Evolutionary conservation across 1,140 invertebrate species (phyloP).

Genomic region (Hyposmocoma kahamanoa): DNA sequence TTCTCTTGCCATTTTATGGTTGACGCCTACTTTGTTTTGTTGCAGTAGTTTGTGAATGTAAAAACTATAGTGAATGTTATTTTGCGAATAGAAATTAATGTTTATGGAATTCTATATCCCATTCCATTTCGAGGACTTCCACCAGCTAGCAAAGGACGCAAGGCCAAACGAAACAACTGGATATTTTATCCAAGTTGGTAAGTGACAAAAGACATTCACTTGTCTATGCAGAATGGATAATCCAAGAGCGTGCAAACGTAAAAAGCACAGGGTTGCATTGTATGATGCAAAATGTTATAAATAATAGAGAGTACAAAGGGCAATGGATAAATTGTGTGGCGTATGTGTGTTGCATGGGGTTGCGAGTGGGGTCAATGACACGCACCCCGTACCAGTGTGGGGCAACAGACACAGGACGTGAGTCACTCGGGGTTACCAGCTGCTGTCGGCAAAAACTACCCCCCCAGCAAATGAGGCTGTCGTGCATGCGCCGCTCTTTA

Average conservation of each 20-base stretch:
- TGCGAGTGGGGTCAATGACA: slow-evolving; percentile 64
- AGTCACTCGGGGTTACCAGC: slow-evolving; percentile 67
- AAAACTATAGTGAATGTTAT: no score
- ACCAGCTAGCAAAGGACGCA: no score
- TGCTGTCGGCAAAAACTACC: slow-evolving; percentile 65
- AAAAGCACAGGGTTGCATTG: slow-evolving; percentile 28
- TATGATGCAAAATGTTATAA: slow-evolving; percentile 47
- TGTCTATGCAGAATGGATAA: slow-evolving; percentile 38
- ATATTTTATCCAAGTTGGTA: not conserved
- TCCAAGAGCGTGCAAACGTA: slow-evolving; percentile 30
- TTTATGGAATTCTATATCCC: no score
- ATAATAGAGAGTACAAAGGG: slow-evolving; percentile 55
- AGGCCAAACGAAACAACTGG: no score
- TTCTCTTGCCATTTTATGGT: no score
- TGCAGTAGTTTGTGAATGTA: no score
- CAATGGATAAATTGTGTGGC: slow-evolving; percentile 54
- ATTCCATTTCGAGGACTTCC: no score
- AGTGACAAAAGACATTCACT: slow-evolving; percentile 10
- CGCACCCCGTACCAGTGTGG: slow-evolving; percentile 46
- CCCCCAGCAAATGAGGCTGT: slow-evolving; percentile 28
- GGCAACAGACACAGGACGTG: slow-evolving; percentile 50
- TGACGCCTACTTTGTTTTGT: no score
- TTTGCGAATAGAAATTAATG: no score
- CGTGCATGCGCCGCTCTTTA: slow-evolving; percentile 36
- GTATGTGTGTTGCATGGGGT: slow-evolving; percentile 52